These are phyloP conservation scores for Aromia moschata DNA, from an alignment of 2,888 invertebrate genomes.

Conservation along the genomic window DNA sequence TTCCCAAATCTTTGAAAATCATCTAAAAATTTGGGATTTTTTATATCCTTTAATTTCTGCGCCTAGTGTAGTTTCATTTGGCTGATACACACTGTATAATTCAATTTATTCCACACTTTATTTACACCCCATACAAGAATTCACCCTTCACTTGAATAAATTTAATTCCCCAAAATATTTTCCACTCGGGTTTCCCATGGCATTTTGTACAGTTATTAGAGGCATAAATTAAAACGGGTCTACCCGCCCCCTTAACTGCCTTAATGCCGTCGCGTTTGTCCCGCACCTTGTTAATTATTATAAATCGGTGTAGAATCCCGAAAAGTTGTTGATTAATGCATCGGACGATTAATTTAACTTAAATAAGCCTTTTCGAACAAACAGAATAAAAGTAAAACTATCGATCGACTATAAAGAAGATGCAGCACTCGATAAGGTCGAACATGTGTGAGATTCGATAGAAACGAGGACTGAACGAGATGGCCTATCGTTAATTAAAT, in stretches of 20 bases:
- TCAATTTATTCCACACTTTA: no score
- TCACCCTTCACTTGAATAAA: background rate
- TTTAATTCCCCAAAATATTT: background rate
- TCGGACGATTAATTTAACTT: conserved; percentile 54
- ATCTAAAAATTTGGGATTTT: no score
- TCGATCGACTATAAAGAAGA: conserved; percentile 56
- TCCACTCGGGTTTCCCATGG: conserved; percentile 9
- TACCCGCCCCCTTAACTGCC: conserved; percentile 20
- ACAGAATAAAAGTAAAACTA: conserved; percentile 52
- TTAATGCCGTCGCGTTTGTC: conserved; percentile 22
- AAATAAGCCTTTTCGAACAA: conserved; percentile 53
- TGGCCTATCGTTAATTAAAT: conserved; percentile 62
- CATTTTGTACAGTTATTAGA: conserved; percentile 15
- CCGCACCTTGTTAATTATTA: conserved; percentile 51
- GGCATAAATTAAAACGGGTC: conserved; percentile 19
- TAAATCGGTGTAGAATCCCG: conserved; percentile 43
- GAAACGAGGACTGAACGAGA: conserved; percentile 58
- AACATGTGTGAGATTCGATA: conserved; percentile 63
- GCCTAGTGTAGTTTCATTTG: no score
- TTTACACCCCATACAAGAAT: no score
- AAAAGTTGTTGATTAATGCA: conserved; percentile 52
- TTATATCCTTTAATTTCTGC: no score
- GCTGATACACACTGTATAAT: no score
- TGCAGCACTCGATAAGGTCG: conserved; percentile 60
- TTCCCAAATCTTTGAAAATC: no score